phyloP scores from a whole-genome alignment of 2,797 vertebrate genomes.

The Sebastiscus tertius region DNA sequence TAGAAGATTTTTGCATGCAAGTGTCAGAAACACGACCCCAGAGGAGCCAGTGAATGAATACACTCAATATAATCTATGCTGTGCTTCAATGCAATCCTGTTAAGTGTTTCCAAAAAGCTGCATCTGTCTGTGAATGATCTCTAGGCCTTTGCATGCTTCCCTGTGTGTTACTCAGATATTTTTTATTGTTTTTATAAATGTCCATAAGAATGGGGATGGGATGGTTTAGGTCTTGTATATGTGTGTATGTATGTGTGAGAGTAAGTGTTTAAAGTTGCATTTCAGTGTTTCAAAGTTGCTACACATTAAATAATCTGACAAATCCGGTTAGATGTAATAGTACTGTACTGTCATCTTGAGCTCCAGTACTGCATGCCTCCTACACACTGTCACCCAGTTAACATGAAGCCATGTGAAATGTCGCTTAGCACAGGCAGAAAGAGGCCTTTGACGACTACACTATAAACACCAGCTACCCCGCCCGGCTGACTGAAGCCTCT shows the following conservation, averaged over 20 bases:
- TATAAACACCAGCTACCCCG: constrained; percentile 56
- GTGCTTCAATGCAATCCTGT: constrained; percentile 26
- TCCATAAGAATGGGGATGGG: not conserved
- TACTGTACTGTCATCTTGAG: not conserved
- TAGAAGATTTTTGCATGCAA: not conserved
- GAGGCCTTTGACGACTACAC: constrained; percentile 66
- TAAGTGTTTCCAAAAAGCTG: constrained; percentile 29
- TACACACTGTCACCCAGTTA: constrained; percentile 32
- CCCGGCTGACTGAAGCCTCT: constrained; percentile 62
- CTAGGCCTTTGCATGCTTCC: constrained; percentile 2
- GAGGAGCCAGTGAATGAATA: constrained; percentile 47
- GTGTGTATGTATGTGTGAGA: not conserved
- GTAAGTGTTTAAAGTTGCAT: not conserved
- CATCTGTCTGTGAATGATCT: constrained; percentile 23
- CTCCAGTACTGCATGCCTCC: constrained; percentile 17
- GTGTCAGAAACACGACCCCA: constrained; percentile 19
- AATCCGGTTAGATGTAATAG: not conserved
- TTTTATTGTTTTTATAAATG: not conserved
- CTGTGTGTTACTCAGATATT: constrained; percentile 1
- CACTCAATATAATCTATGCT: constrained; percentile 11
- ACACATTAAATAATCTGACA: not conserved
- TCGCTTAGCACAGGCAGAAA: constrained; percentile 65
- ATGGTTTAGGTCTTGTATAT: not conserved
- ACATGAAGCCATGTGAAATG: constrained; percentile 55
- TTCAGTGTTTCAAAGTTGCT: not conserved